These are phyloP conservation scores for rabbit (Oryctolagus cuniculus) DNA, from an alignment of 2,113 vertebrate genomes.

Conservation along the genomic window DNA sequence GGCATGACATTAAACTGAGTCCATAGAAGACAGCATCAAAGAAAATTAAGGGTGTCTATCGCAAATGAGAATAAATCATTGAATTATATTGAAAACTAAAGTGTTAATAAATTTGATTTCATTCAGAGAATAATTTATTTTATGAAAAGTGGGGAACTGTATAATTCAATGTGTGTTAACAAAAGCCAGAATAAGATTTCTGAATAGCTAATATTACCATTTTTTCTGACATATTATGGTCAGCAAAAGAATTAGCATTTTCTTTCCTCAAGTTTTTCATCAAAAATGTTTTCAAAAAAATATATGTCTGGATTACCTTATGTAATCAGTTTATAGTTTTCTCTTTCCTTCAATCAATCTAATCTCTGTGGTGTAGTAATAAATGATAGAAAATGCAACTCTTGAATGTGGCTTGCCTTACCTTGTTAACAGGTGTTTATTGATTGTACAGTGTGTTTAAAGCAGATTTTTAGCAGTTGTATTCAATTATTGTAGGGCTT, in stretches of 20 bases:
- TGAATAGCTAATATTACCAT: not conserved
- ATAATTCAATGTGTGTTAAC: not conserved
- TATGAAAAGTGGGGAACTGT: not conserved
- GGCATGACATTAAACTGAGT: not conserved
- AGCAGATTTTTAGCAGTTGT: not conserved
- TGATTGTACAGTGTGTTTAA: not conserved
- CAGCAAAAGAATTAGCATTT: not conserved
- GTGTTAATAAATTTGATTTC: constrained; percentile 2
- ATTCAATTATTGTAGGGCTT: not conserved
- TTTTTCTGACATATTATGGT: not conserved
- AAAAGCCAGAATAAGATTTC: not conserved
- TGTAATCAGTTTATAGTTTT: not conserved
- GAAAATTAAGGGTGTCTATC: not conserved
- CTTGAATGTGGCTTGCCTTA: not conserved
- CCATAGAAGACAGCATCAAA: not conserved
- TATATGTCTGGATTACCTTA: not conserved
- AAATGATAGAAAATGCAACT: not conserved
- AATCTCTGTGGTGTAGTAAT: not conserved
- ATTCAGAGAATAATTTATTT: not conserved
- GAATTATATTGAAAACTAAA: constrained; percentile 15
- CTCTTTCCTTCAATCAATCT: constrained; percentile 4
- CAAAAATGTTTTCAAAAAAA: not conserved
- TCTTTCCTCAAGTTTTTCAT: not conserved
- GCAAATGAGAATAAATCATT: constrained; percentile 22
- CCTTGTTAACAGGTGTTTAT: not conserved